Conservation (phyloP, 1,140 invertebrate species). For the Lepidurus packardi region DNA sequence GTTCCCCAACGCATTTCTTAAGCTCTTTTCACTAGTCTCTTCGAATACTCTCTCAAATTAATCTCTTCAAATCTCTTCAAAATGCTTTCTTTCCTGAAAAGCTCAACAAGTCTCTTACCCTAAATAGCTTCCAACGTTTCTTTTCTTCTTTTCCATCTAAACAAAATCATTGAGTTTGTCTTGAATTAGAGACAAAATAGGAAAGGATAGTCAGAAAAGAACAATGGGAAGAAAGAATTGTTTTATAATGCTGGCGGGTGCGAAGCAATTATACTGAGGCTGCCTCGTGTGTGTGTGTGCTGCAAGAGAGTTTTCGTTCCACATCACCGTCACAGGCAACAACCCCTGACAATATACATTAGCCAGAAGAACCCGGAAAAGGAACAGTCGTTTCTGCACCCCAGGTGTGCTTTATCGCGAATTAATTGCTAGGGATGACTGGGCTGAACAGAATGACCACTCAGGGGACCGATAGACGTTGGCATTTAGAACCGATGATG, state of each 20-base stretch:
- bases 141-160: no score
- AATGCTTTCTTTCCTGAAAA: background rate
- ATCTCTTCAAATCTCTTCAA: background rate
- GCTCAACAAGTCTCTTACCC: background rate
- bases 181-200: no score
- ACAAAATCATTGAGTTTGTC: no score
- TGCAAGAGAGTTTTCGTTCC: no score
- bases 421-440: constrained; percentile 22
- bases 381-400: background rate
- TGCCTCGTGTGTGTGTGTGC: no score
- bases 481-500: background rate
- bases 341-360: background rate
- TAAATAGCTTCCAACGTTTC: no score
- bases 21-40: background rate
- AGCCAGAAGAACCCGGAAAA: constrained; percentile 8
- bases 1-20: background rate
- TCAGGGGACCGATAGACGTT: background rate
- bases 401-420: constrained; percentile 8
- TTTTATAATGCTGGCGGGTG: no score
- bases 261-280: no score
- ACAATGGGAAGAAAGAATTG: no score
- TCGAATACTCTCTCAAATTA: background rate
- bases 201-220: no score
- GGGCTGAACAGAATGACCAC: constrained; percentile 17
- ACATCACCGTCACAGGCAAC: no score